phyloP scores from a whole-genome alignment of 2,113 vertebrate genomes.

The Saccopteryx leptura region DNA sequence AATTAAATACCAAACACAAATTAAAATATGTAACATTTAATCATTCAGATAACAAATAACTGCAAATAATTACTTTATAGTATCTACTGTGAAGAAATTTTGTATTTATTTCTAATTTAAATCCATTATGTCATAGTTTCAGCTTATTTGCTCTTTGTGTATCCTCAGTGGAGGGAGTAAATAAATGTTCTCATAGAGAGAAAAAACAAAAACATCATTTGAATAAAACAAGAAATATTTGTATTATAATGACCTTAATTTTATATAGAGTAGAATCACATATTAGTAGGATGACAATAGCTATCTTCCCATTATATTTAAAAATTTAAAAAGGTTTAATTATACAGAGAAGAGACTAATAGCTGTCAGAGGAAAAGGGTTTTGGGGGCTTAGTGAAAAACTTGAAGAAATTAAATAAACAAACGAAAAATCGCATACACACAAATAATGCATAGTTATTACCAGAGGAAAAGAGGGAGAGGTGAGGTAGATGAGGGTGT shows the following conservation, averaged over 20 bases:
- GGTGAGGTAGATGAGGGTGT: background rate
- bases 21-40: background rate
- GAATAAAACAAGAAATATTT: conserved; percentile 14
- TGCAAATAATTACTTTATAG: conserved; percentile 21
- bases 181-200: background rate
- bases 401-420: background rate
- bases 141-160: background rate
- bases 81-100: background rate
- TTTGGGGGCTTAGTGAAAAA: background rate
- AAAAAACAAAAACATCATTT: background rate
- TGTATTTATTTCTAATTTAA: conserved; percentile 40
- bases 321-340: conserved; percentile 48
- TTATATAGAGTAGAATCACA: background rate
- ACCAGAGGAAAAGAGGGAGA: background rate
- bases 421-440: background rate
- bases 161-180: background rate
- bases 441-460: background rate
- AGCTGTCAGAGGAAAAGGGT: background rate
- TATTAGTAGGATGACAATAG: background rate
- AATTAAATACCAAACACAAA: background rate
- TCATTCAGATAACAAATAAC: background rate
- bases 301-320: background rate
- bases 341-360: background rate
- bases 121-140: background rate
- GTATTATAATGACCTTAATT: background rate